A percentile compares a stretch with the other conserved stretches of the same genome.
Conservation (phyloP, 1,140 invertebrate genomes). For the Wasmannia auropunctata region DNA sequence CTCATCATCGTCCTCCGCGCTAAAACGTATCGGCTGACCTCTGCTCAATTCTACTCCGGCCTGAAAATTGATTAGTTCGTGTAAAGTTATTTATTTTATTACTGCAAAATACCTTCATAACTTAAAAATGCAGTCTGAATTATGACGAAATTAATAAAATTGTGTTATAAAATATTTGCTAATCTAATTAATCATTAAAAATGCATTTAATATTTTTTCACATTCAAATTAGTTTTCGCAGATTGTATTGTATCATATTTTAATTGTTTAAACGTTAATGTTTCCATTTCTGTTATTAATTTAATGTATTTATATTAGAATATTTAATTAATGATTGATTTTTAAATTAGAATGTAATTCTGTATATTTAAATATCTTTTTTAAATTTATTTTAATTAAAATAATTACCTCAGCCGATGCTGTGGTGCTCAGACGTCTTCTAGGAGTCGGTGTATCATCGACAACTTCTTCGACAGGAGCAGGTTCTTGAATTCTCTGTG, state of each 20-base stretch:
- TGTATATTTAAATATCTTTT: background rate
- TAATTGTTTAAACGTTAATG: background rate
- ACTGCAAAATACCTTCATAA: background rate
- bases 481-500: conserved; percentile 76
- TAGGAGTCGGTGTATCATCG: conserved; percentile 69
- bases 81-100: background rate
- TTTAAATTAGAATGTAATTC: background rate
- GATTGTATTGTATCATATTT: background rate
- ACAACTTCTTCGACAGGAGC: conserved; percentile 73
- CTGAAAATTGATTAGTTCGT: conserved; percentile 39
- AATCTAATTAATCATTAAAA: background rate
- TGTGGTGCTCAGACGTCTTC: conserved; percentile 72
- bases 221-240: background rate
- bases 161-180: background rate
- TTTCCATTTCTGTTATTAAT: background rate
- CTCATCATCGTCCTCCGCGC: conserved; percentile 72
- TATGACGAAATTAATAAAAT: background rate
- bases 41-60: conserved; percentile 74
- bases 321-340: background rate
- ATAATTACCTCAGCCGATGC: conserved; percentile 72
- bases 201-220: background rate
- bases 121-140: background rate
- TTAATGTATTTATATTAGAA: background rate
- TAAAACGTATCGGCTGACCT: conserved; percentile 70
- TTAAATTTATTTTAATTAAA: background rate